Base-by-base conservation (phyloP, 2,797 vertebrate genomes). In the Sebastolobus alascanus region DNA sequence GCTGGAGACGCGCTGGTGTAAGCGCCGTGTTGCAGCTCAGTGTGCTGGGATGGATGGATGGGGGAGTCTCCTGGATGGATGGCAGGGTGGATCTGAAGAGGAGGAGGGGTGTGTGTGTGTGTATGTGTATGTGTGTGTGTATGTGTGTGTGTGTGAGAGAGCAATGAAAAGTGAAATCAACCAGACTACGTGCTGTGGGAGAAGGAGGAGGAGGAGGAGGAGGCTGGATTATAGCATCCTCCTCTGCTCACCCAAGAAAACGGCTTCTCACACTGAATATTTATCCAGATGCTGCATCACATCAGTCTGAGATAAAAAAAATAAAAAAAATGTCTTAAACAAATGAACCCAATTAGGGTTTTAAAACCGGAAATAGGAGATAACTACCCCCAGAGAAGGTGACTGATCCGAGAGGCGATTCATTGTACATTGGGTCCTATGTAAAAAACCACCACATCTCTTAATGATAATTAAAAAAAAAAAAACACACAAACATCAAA, bases 91-190 rank as follows among this genome's bases (percentile, higher is more conserved):
- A 81, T 79, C 73, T 25, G 69, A n/a, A 31, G 31, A 31, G 31
- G 73, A 73, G 74, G 80, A 60, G 77, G 68, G 33, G 82, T 58
- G 83, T 64, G 81, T 46, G 72, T 63, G 83, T 37, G 76, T 25
- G 25, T 25, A 77, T 58, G 83, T 64, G 79, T 46, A 68, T 63
- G 83, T 37, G 72, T 25, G 82, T 58, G 83, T 64, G 81, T 46
- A 68, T 63, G 83, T 37, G 76, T 25, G 82, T 58, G 83, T 64
- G 81, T 46, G 72, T 63, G 83, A 29, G 76, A 25, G 25, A 25
- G 25, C 77, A 84, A 90, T 68, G 87, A 87, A 92, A 89, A 92
- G 90, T 92, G 91, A 91, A 92, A 93, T 90, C 84, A 68, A 68
- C 38, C 79, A 87, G 88, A 73, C 66, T 75, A 83, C 84, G 85